Base-by-base conservation (phyloP, 2,888 invertebrate genomes). In the Aspidiotus destructor region DNA sequence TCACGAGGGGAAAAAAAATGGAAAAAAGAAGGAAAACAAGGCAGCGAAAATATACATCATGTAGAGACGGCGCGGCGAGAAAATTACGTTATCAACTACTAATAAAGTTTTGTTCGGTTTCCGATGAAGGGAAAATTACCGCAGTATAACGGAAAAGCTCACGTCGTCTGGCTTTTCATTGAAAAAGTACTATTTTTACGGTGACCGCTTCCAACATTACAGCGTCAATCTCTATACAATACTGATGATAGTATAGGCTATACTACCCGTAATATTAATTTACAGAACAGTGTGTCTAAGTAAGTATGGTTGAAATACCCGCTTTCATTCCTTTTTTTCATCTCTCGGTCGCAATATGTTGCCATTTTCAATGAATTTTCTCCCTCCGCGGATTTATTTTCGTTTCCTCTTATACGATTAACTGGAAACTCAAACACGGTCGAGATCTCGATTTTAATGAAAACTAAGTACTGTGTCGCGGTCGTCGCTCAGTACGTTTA, bases 31-130 rank as follows among this genome's bases (percentile, higher is more conserved):
- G n/a, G n/a, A 48, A 48, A n/a, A n/a, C 11, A 28, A 28, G 28
- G 28, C 28, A 28, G 28, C 28, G 28, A 28, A 28, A 28, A 28
- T 28, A 28, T 28, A 28, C 28, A 28, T 28, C 28, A 28, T 28
- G 28, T 28, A 28, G 28, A 28, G 28, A 28, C 28, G n/a, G 10
- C 48, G 48, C 48, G n/a, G 48, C 10, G 48, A 48, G 48, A n/a
- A 48, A 48, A 48, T 48, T n/a, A 48, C n/a, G 48, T 48, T 48
- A 48, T 48, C 48, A n/a, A 48, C 48, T 28, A 28, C 28, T 48
- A 48, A 48, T 48, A 48, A 48, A 48, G 48, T 48, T 48, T 48
- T 48, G 48, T 48, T 48, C 48, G 48, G 48, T 48, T 48, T 48
- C 48, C 48, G 48, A 48, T 48, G 48, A 48, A 48, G 48, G 48